Conservation (phyloP, 2,888 invertebrate genomes). For the Phalangium opilio region DNA sequence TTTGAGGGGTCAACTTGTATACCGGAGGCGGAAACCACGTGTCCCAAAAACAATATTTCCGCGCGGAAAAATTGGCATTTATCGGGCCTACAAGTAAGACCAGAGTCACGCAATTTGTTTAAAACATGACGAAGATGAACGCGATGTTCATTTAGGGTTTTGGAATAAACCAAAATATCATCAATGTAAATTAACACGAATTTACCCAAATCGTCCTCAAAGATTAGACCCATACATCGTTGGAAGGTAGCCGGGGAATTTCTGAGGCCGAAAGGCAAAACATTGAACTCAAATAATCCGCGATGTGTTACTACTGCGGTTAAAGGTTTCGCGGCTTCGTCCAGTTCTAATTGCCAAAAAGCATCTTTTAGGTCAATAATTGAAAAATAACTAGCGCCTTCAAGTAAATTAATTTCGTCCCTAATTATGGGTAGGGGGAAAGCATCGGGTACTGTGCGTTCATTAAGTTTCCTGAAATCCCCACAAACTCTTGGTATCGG, state of each 20-base stretch:
- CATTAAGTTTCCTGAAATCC: too few species aligned
- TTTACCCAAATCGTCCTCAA: neutral
- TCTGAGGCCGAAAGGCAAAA: neutral
- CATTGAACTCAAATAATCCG: neutral
- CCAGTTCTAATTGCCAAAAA: constrained; percentile 1
- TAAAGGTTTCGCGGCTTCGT: neutral
- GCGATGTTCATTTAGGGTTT: constrained; percentile 1
- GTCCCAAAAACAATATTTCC: neutral
- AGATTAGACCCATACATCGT: neutral
- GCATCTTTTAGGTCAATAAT: constrained; percentile 1
- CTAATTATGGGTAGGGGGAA: too few species aligned
- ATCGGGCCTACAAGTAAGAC: neutral
- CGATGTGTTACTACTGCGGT: neutral
- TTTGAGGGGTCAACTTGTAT: neutral
- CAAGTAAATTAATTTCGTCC: neutral
- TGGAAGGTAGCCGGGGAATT: constrained; percentile 1
- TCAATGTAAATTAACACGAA: neutral
- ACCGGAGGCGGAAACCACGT: neutral
- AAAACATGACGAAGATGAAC: neutral
- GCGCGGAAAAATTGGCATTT: constrained; percentile 1
- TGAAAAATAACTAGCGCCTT: constrained; percentile 1
- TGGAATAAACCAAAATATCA: constrained; percentile 1
- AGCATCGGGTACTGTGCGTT: too few species aligned
- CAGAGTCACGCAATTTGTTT: neutral
- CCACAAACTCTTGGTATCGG: too few species aligned